A percentile compares a stretch with the other conserved stretches of the same genome.
These are phyloP conservation scores for Nemoura dubitans DNA, from an alignment of 2,888 invertebrate genomes.

Conservation along the genomic window DNA sequence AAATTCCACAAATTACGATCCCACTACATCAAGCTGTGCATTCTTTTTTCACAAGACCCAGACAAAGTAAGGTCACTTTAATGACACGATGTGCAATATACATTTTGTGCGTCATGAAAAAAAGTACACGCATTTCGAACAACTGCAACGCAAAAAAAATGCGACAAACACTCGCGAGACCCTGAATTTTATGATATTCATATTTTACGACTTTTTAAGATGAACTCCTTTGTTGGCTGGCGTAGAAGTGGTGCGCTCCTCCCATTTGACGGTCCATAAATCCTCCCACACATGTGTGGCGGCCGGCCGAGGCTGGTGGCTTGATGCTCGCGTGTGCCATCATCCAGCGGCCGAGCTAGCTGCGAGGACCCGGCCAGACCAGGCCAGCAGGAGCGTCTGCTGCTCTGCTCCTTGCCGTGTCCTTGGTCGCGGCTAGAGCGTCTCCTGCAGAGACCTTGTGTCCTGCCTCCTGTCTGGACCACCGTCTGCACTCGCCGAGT, in stretches of 20 bases:
- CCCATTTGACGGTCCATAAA: constrained; percentile 36
- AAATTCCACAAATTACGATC: neutral
- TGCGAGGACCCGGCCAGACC: neutral
- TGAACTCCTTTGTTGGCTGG: constrained; percentile 3
- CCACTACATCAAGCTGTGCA: neutral
- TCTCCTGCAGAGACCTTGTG: constrained; percentile 9
- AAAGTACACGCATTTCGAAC: neutral
- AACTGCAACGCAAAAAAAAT: neutral
- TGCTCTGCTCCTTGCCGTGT: neutral
- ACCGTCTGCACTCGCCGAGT: neutral
- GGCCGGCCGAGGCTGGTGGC: neutral
- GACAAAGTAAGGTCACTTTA: neutral
- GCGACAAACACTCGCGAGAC: neutral
- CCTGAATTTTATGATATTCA: neutral
- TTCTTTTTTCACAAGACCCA: neutral
- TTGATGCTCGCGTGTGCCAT: neutral
- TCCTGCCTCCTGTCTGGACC: neutral
- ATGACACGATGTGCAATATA: neutral
- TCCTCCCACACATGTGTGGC: constrained; percentile 29
- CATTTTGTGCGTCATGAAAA: neutral
- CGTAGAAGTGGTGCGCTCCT: neutral
- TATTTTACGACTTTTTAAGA: neutral
- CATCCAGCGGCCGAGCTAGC: constrained; percentile 17
- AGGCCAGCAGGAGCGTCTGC: neutral
- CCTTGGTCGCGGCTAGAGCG: neutral